Evolutionary conservation across 2,113 vertebrate species (phyloP).

Genomic region (Pterocles orientalis): DNA sequence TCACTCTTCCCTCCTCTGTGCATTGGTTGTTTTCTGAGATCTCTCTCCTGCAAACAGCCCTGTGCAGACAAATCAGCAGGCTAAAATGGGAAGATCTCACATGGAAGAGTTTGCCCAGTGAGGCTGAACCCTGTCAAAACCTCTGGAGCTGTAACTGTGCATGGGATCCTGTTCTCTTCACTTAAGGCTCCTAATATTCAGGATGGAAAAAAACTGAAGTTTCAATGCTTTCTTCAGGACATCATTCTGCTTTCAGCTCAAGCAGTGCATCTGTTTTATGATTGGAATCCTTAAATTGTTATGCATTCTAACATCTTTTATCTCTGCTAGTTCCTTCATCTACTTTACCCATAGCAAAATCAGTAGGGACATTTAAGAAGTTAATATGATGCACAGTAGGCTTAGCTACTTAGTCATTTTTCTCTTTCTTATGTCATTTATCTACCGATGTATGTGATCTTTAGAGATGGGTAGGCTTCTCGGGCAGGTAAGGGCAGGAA

Average conservation of each 20-base stretch:
- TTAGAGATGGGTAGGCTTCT: background rate
- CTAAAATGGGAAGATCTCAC: background rate
- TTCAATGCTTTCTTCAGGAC: background rate
- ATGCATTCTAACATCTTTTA: background rate
- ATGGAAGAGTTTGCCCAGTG: background rate
- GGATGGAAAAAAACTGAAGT: background rate
- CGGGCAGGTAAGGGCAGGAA: background rate
- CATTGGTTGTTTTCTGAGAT: background rate
- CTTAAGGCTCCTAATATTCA: background rate
- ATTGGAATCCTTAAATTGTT: background rate
- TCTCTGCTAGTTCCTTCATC: background rate
- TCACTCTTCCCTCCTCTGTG: background rate
- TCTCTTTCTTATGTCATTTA: background rate
- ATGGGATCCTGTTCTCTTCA: background rate
- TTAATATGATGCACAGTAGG: background rate
- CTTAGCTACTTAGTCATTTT: background rate
- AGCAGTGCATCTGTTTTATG: background rate
- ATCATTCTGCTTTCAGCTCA: background rate
- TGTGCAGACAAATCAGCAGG: background rate
- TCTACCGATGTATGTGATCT: background rate
- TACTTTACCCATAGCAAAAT: background rate
- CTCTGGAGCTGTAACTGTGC: background rate
- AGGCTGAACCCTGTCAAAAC: background rate
- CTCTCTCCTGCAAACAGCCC: background rate
- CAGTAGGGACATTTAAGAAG: background rate